Conservation (phyloP, 2,888 invertebrate species). For the Helobdella robusta region DNA sequence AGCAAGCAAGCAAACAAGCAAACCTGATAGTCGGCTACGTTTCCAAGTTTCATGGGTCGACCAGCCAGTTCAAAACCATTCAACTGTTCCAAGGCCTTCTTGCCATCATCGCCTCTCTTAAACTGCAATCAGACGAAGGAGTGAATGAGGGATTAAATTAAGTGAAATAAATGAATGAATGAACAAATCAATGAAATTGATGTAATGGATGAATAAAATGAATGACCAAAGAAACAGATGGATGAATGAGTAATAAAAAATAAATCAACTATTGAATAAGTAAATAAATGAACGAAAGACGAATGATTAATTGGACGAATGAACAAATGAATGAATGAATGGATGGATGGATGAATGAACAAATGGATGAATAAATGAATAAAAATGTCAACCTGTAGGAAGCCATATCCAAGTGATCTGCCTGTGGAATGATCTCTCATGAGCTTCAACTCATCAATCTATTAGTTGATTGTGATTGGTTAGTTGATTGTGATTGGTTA, state of each 20-base stretch:
- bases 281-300: not conserved
- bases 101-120: conserved; percentile 91
- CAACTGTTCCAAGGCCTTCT: conserved; percentile 91
- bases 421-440: conserved; percentile 90
- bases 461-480: too few species aligned
- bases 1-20: not conserved
- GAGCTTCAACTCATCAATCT: conserved; percentile 59
- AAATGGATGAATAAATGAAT: too few species aligned
- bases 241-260: not conserved
- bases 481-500: too few species aligned
- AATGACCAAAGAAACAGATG: not conserved
- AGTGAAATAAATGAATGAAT: not conserved
- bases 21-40: conserved; percentile 22
- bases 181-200: not conserved
- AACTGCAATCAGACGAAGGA: conserved; percentile 63
- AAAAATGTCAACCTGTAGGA: conserved; percentile 66
- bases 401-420: conserved; percentile 92
- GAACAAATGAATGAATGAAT: too few species aligned
- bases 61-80: conserved; percentile 98
- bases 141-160: too few species aligned
- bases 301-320: not conserved
- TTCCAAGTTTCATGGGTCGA: conserved; percentile 91
- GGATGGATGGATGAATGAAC: too few species aligned
- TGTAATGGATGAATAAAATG: not conserved
- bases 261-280: not conserved